These are phyloP conservation scores for Crotalus helleri DNA, from an alignment of 2,113 vertebrate species.

Conservation along the genomic window DNA sequence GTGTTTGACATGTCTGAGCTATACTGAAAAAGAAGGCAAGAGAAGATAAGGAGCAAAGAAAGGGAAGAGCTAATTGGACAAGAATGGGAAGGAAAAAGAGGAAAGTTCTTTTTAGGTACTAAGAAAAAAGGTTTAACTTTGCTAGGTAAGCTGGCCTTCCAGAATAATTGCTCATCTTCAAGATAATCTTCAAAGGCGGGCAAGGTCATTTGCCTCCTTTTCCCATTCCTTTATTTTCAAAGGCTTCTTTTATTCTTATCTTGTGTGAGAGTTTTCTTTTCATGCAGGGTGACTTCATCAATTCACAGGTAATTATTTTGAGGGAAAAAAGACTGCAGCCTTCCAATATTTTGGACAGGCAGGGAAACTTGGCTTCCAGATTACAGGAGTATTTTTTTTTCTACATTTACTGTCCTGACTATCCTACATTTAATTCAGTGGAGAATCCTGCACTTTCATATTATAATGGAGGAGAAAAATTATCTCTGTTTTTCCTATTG, in stretches of 20 bases:
- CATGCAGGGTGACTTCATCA: neutral
- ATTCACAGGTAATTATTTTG: neutral
- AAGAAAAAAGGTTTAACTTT: neutral
- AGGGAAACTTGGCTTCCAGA: neutral
- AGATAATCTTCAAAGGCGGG: neutral
- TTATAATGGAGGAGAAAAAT: neutral
- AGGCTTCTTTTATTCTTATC: neutral
- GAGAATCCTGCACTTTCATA: neutral
- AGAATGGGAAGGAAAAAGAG: neutral
- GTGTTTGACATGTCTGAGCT: neutral
- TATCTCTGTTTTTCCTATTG: neutral
- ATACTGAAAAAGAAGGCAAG: neutral
- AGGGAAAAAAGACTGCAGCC: fast-evolving
- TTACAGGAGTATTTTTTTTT: neutral
- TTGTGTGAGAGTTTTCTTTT: neutral
- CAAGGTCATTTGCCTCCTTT: neutral
- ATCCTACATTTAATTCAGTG: neutral
- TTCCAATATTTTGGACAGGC: neutral
- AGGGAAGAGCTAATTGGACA: neutral
- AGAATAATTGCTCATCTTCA: neutral
- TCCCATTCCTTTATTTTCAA: neutral
- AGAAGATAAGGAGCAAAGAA: neutral
- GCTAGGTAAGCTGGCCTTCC: neutral
- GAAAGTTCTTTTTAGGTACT: neutral
- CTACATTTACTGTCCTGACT: neutral